Conservation (phyloP, 2,113 vertebrate genomes). For the Tringa solitaria region DNA sequence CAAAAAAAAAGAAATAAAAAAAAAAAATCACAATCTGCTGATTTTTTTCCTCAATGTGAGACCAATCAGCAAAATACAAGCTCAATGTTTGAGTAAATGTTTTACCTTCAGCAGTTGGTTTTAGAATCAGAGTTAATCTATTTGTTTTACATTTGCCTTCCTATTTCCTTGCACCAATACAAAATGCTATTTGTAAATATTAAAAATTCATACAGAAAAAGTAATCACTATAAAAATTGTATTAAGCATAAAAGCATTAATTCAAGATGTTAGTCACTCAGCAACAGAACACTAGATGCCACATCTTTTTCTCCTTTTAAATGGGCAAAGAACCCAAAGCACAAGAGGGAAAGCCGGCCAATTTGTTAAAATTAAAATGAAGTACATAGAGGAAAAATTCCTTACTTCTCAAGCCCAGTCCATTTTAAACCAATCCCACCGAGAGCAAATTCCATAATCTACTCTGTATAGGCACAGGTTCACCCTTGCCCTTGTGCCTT, state of each 20-base stretch:
- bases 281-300: background rate
- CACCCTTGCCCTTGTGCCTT: background rate
- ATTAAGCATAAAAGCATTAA: background rate
- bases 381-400: background rate
- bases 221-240: background rate
- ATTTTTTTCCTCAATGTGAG: background rate
- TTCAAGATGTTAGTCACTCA: background rate
- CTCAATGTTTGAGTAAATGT: background rate
- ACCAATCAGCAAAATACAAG: background rate
- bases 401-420: background rate
- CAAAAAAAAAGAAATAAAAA: background rate
- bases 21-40: background rate
- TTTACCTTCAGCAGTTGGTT: background rate
- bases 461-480: fast-evolving
- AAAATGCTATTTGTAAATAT: background rate
- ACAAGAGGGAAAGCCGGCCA: background rate
- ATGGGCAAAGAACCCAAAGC: background rate
- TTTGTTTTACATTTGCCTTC: background rate
- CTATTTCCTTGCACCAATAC: background rate
- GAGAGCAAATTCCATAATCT: background rate
- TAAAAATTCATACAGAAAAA: slow-evolving; percentile 22
- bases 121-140: background rate
- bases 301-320: background rate
- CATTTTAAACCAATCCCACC: background rate
- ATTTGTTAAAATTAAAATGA: background rate